A percentile compares a stretch with the other conserved stretches of the same genome.
These are phyloP conservation scores for Bombus huntii DNA, from an alignment of 1,140 invertebrate species.

Conservation along the genomic window DNA sequence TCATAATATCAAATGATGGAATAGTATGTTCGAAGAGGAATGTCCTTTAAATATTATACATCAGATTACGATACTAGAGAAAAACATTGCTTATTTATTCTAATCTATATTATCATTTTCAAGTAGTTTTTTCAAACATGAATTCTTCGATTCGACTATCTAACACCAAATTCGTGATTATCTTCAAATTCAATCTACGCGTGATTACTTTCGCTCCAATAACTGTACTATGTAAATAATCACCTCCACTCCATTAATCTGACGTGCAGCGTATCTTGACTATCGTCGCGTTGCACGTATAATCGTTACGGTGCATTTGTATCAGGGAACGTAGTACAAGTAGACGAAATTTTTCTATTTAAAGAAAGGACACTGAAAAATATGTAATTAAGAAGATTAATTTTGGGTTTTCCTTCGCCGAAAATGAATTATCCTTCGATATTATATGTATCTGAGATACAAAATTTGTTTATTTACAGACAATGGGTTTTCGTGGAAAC, in stretches of 20 bases:
- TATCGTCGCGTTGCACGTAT: background rate
- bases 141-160: background rate
- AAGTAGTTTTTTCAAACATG: background rate
- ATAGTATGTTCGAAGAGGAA: too few species aligned
- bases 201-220: background rate
- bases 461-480: background rate
- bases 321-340: background rate
- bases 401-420: too few species aligned
- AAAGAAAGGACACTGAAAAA: background rate
- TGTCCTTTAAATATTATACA: too few species aligned
- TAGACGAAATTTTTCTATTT: background rate
- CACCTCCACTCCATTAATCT: background rate
- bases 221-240: background rate
- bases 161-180: background rate
- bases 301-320: background rate
- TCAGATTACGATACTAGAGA: too few species aligned
- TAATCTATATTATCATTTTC: too few species aligned
- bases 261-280: background rate
- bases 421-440: background rate
- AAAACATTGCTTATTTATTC: too few species aligned
- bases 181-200: background rate
- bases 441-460: background rate
- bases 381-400: background rate
- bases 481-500: background rate
- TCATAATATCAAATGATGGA: background rate